These are phyloP conservation scores for Papilio xuthus DNA, from an alignment of 1,140 invertebrate genomes.

Conservation along the genomic window DNA sequence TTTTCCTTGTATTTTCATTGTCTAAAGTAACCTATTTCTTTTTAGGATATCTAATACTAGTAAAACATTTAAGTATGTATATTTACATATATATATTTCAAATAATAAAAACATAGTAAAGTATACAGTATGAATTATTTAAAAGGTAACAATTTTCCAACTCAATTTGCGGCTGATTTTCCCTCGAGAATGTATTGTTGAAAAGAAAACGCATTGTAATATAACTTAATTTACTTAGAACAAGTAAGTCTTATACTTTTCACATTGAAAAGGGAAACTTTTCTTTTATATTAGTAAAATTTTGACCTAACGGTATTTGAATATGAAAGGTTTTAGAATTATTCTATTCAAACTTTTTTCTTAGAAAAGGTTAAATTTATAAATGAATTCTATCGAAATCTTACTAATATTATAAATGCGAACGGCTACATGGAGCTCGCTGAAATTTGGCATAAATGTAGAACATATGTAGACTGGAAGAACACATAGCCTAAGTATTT, in stretches of 20 bases:
- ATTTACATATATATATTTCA: background rate
- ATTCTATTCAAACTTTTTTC: no score
- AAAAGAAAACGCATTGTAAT: background rate
- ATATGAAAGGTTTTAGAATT: background rate
- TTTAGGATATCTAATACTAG: no score
- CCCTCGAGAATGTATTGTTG: slow-evolving; percentile 3
- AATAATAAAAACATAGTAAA: background rate
- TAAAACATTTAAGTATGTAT: background rate
- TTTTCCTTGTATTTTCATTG: no score
- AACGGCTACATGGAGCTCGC: no score
- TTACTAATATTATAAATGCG: no score
- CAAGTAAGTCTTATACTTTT: background rate
- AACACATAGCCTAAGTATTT: no score
- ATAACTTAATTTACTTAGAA: background rate
- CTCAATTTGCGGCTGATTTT: slow-evolving; percentile 9
- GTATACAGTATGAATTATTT: background rate
- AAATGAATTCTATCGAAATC: no score
- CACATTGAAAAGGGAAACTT: background rate
- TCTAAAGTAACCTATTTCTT: no score
- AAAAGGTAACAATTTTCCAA: background rate
- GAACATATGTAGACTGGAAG: no score
- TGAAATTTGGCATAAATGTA: no score
- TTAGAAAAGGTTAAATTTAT: no score
- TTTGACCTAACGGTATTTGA: background rate
- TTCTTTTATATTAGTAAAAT: background rate